Evolutionary conservation across 2,797 vertebrate genomes (phyloP).

Genomic region (Oryzias dopingdopingensis): DNA sequence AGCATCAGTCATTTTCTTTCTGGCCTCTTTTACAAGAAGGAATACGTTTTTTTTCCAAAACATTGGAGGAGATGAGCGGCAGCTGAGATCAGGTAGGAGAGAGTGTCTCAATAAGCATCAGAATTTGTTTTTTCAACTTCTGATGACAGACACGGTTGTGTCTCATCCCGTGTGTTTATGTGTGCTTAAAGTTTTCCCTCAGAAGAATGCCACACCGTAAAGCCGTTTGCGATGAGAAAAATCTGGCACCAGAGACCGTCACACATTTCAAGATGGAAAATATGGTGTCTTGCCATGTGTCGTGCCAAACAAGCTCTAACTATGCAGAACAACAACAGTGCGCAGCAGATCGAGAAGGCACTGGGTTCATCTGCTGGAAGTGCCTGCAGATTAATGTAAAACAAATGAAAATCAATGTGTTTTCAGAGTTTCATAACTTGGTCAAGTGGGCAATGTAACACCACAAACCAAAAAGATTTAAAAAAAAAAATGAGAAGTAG

Average conservation of each 20-base stretch:
- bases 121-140: slow-evolving; percentile 11
- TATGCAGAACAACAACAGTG: slow-evolving; percentile 23
- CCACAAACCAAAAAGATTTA: slow-evolving; percentile 3
- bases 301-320: slow-evolving; percentile 41
- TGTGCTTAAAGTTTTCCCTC: slow-evolving; percentile 2
- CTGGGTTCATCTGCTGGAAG: slow-evolving; percentile 6
- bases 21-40: slow-evolving; percentile 17
- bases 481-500: not conserved
- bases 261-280: slow-evolving; percentile 45
- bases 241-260: slow-evolving; percentile 31
- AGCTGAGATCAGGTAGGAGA: slow-evolving; percentile 49
- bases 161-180: slow-evolving; percentile 21
- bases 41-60: slow-evolving; percentile 32
- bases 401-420: not conserved
- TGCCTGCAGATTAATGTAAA: slow-evolving; percentile 2
- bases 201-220: slow-evolving; percentile 7
- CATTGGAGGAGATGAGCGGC: slow-evolving; percentile 25
- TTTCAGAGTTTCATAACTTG: slow-evolving; percentile 4
- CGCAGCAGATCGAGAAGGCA: slow-evolving; percentile 15
- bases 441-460: not conserved
- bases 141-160: slow-evolving; percentile 35
- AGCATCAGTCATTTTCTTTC: slow-evolving; percentile 23
- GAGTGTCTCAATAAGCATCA: slow-evolving; percentile 29
- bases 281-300: slow-evolving; percentile 24
- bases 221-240: slow-evolving; percentile 26